These are phyloP conservation scores for Cotesia congregata DNA, from an alignment of 2,888 invertebrate genomes.

Conservation along the genomic window DNA sequence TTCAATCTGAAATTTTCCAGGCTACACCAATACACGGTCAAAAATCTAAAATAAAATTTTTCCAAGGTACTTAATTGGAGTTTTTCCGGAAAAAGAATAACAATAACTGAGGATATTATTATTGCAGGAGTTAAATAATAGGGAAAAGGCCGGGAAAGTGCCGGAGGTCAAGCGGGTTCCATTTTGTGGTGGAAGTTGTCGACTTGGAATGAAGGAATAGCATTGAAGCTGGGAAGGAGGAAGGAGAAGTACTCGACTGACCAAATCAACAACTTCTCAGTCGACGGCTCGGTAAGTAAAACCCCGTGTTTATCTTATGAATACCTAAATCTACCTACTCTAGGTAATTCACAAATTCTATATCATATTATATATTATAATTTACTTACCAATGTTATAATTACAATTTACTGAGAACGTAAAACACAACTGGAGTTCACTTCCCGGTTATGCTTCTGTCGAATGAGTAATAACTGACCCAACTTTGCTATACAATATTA, in stretches of 20 bases:
- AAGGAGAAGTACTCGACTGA: not conserved
- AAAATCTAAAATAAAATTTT: too few species aligned
- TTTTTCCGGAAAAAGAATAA: too few species aligned
- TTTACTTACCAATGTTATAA: conserved; percentile 70
- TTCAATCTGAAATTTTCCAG: too few species aligned
- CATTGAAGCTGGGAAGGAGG: not conserved
- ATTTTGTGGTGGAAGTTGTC: not conserved
- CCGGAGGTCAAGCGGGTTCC: not conserved
- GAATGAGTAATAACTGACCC: too few species aligned
- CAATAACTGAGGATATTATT: too few species aligned
- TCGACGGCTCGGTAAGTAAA: not conserved
- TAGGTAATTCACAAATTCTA: conserved; percentile 52
- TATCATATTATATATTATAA: conserved; percentile 63
- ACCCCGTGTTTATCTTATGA: conserved; percentile 67
- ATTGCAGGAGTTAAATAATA: not conserved
- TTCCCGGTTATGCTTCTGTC: too few species aligned
- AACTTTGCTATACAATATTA: too few species aligned
- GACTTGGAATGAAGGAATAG: too few species aligned
- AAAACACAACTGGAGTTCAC: too few species aligned
- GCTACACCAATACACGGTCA: too few species aligned
- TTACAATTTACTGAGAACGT: conserved; percentile 63
- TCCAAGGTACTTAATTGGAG: too few species aligned
- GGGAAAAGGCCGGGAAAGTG: not conserved
- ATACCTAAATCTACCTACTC: conserved; percentile 63
- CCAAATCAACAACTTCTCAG: not conserved